phyloP scores from a whole-genome alignment of 1,140 invertebrate genomes.

The Drosophila pruinosa region DNA sequence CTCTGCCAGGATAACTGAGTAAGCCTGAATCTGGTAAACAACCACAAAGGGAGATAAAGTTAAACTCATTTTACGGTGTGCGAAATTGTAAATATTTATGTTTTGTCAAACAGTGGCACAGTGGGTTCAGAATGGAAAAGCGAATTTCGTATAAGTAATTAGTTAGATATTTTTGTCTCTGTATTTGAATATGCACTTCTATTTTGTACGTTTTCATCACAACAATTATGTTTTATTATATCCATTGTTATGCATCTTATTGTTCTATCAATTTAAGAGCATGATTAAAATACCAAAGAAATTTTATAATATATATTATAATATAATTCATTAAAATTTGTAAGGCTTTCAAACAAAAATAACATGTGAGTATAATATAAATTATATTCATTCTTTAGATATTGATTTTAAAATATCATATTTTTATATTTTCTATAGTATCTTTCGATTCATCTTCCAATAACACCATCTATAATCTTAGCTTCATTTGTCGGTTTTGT shows the following conservation, averaged over 20 bases:
- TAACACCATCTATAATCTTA: neutral
- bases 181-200: too few relatives aligned
- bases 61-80: slow-evolving; percentile 78
- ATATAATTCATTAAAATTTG: neutral
- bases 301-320: neutral
- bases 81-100: slow-evolving; percentile 80
- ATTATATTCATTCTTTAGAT: neutral
- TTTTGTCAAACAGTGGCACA: slow-evolving; percentile 24
- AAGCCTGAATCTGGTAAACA: slow-evolving; percentile 65
- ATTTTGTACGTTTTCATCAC: too few relatives aligned
- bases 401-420: neutral
- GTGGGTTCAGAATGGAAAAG: slow-evolving; percentile 27
- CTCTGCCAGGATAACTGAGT: slow-evolving; percentile 17
- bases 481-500: neutral
- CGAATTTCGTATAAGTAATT: too few relatives aligned
- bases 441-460: neutral
- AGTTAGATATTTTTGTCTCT: too few relatives aligned
- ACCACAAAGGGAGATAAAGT: slow-evolving; percentile 78
- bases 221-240: too few relatives aligned
- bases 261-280: too few relatives aligned
- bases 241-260: too few relatives aligned
- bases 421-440: neutral
- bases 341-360: too few relatives aligned
- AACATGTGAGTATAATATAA: neutral
- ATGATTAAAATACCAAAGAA: neutral